These are phyloP conservation scores for Brachypalpus laphriformis DNA, from an alignment of 2,888 invertebrate species.

Conservation along the genomic window DNA sequence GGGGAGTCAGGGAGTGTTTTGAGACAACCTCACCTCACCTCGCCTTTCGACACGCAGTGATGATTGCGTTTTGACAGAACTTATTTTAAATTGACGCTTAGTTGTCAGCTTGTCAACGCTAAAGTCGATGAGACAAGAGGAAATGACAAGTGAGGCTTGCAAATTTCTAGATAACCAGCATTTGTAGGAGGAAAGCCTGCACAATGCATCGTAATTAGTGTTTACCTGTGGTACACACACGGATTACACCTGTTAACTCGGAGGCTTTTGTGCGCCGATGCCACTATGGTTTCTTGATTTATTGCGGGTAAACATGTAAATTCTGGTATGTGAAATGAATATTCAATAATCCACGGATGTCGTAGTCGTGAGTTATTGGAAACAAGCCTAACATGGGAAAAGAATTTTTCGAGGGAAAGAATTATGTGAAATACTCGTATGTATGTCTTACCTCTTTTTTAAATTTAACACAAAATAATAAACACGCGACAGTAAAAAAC, in stretches of 20 bases:
- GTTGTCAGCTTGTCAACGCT: slow-evolving; percentile 54
- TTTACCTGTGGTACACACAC: slow-evolving; percentile 21
- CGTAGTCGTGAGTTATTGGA: slow-evolving; percentile 46
- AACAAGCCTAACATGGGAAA: slow-evolving; percentile 28
- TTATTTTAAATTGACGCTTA: slow-evolving; percentile 69
- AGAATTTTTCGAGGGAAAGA: background rate
- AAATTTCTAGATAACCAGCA: slow-evolving; percentile 30
- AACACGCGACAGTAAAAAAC: background rate
- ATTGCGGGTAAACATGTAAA: slow-evolving; percentile 62
- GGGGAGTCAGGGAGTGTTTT: background rate
- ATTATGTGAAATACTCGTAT: background rate
- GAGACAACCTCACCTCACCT: slow-evolving; percentile 3
- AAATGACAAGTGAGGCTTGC: slow-evolving; percentile 55
- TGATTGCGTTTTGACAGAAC: slow-evolving; percentile 48
- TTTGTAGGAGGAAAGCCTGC: background rate
- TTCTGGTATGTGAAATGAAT: slow-evolving; percentile 62
- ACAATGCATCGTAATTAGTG: slow-evolving; percentile 65
- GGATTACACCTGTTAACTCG: slow-evolving; percentile 53
- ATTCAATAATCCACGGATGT: slow-evolving; percentile 48
- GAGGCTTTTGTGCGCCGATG: slow-evolving; percentile 46
- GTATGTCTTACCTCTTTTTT: background rate
- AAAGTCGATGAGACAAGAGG: slow-evolving; percentile 46
- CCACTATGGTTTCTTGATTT: slow-evolving; percentile 43
- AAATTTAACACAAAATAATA: background rate
- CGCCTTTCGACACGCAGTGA: slow-evolving; percentile 42